phyloP scores from a whole-genome alignment of 2,888 invertebrate species.

The Parnassius orleans region DNA sequence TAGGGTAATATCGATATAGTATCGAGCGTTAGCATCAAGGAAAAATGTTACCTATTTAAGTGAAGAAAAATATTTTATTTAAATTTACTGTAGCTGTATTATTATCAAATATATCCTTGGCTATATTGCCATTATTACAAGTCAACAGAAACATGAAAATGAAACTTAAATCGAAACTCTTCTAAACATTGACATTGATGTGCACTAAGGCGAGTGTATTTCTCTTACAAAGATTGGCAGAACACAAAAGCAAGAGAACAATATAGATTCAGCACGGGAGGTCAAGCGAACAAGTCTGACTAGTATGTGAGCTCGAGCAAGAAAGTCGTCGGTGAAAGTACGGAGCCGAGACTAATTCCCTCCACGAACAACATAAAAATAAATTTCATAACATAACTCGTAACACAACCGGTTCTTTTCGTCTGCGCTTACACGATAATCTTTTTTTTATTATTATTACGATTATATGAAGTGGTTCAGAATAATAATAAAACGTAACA shows the following conservation, averaged over 20 bases:
- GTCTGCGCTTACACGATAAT: constrained; percentile 41
- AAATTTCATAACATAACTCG: constrained; percentile 68
- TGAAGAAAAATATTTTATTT: too few species aligned
- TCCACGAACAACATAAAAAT: constrained; percentile 61
- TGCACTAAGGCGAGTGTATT: constrained; percentile 37
- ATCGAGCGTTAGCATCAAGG: too few species aligned
- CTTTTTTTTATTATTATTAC: constrained; percentile 50
- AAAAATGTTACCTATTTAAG: too few species aligned
- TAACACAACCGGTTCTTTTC: constrained; percentile 62
- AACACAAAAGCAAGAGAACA: constrained; percentile 40
- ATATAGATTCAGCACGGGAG: constrained; percentile 49
- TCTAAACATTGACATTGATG: constrained; percentile 51
- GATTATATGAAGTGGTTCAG: constrained; percentile 47
- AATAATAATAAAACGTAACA: constrained; percentile 58
- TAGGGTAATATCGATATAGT: too few species aligned
- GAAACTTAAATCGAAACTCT: constrained; percentile 29
- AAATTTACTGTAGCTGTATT: too few species aligned
- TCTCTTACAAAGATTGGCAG: constrained; percentile 34
- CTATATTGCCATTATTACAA: neutral
- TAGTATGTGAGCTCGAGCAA: constrained; percentile 55
- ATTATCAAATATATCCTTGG: too few species aligned
- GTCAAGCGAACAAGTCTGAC: constrained; percentile 58
- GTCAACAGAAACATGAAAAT: constrained; percentile 33
- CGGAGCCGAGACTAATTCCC: constrained; percentile 60
- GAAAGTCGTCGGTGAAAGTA: constrained; percentile 76